phyloP scores from a whole-genome alignment of 2,113 vertebrate genomes.

The Zosterops pallidus region DNA sequence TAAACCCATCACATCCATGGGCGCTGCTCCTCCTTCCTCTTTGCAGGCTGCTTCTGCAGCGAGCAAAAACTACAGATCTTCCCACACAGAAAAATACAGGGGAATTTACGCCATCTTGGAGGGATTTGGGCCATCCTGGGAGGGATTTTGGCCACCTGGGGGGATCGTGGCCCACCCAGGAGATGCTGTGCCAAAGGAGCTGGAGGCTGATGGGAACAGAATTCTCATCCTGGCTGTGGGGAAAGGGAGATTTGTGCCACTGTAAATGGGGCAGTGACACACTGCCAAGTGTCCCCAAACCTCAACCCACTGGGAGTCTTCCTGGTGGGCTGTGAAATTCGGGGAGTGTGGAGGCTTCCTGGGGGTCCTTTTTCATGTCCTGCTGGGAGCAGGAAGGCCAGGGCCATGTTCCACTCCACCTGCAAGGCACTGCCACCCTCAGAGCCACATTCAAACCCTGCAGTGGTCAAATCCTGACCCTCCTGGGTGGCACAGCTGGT shows the following conservation, averaged over 20 bases:
- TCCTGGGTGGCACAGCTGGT: not conserved
- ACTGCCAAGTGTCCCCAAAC: fast-evolving
- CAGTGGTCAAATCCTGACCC: not conserved
- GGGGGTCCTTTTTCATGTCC: fast-evolving
- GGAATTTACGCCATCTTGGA: not conserved
- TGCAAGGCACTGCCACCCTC: not conserved
- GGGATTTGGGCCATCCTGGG: not conserved
- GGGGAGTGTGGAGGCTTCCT: not conserved
- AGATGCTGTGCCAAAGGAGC: not conserved
- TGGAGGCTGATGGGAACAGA: not conserved
- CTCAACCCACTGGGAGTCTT: fast-evolving
- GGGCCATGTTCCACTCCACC: not conserved
- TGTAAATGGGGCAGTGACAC: not conserved
- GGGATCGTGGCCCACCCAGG: slow-evolving; percentile 20
- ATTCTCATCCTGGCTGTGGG: not conserved
- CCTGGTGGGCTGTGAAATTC: not conserved
- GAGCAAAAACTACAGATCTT: not conserved
- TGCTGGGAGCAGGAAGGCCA: not conserved
- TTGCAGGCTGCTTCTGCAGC: not conserved
- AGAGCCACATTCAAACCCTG: fast-evolving
- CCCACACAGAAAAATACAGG: not conserved
- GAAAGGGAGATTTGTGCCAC: not conserved
- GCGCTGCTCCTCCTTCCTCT: not conserved
- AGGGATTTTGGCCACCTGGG: not conserved
- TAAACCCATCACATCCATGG: not conserved